Conservation (phyloP, 2,113 vertebrate genomes). For the Brienomyrus longianalis region DNA sequence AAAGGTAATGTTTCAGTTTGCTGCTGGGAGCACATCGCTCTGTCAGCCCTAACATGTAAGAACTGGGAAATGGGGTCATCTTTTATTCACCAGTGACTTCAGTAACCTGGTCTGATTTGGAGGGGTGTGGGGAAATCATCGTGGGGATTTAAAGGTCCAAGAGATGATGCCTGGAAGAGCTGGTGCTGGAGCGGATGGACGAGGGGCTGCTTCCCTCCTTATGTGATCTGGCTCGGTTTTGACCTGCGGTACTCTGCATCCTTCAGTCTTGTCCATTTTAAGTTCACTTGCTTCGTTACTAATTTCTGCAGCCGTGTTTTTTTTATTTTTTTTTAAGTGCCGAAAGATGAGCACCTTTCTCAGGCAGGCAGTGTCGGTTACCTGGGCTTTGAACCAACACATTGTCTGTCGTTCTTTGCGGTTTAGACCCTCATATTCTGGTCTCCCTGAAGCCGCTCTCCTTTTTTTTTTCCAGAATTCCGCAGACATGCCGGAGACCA, state of each 20-base stretch:
- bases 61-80: background rate
- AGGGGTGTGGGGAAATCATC: background rate
- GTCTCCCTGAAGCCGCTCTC: background rate
- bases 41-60: background rate
- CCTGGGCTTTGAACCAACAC: background rate
- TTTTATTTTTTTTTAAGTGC: background rate
- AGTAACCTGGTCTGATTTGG: background rate
- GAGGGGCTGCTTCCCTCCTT: background rate
- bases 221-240: background rate
- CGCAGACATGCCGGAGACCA: slow-evolving; percentile 94
- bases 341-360: background rate
- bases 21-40: background rate
- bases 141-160: background rate
- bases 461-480: slow-evolving; percentile 63
- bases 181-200: background rate
- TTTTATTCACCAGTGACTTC: background rate
- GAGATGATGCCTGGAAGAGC: background rate
- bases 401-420: background rate
- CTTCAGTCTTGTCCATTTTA: background rate
- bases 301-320: background rate
- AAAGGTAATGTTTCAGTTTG: background rate
- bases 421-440: background rate
- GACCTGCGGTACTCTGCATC: background rate
- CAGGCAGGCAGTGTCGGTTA: background rate
- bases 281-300: background rate